phyloP scores from a whole-genome alignment of 2,888 invertebrate genomes.

The Campopleginae sp. region DNA sequence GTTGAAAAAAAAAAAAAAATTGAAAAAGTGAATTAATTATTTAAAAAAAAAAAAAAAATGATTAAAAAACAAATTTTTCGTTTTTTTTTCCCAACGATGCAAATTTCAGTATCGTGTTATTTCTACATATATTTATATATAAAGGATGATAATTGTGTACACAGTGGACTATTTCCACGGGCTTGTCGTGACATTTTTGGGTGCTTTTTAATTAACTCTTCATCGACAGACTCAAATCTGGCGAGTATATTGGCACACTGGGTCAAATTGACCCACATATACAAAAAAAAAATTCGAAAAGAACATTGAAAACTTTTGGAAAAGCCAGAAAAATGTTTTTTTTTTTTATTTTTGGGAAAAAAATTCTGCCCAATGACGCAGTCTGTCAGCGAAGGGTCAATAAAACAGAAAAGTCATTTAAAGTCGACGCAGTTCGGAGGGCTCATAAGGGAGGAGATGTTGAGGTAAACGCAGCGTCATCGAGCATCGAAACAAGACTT shows the following conservation, averaged over 20 bases:
- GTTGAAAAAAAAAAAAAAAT: no score
- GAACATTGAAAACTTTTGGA: neutral
- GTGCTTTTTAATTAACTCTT: slow-evolving; percentile 1
- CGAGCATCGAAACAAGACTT: neutral
- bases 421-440: neutral
- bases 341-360: slow-evolving; percentile 1
- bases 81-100: no score
- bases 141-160: slow-evolving; percentile 60
- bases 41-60: no score
- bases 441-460: slow-evolving; percentile 4
- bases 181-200: slow-evolving; percentile 5
- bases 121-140: slow-evolving; percentile 62
- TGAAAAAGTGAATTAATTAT: no score
- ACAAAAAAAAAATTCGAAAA: neutral
- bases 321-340: neutral
- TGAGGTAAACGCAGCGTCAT: neutral
- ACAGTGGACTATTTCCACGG: slow-evolving; percentile 58
- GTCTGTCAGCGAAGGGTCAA: no score
- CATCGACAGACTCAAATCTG: no score
- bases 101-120: no score
- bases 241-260: no score
- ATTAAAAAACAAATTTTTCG: no score
- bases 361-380: neutral
- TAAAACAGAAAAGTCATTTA: slow-evolving; percentile 15
- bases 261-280: no score